A percentile compares a stretch with the other conserved stretches of the same genome.
phyloP scores from a whole-genome alignment of 2,113 vertebrate genomes.

The Pelvicachromis taeniatus region DNA sequence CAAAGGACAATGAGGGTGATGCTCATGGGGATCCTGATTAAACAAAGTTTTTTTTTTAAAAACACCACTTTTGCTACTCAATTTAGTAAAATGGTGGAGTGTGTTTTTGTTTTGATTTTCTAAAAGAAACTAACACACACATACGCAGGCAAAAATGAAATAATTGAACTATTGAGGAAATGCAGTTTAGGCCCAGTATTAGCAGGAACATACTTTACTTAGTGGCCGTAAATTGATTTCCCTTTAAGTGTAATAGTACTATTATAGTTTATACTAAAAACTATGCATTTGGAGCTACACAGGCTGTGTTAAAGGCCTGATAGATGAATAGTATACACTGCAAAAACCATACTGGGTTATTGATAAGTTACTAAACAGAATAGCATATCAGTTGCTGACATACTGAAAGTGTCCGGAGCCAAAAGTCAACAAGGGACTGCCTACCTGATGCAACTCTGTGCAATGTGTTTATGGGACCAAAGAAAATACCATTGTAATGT shows the following conservation, averaged over 20 bases:
- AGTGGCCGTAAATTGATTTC: neutral
- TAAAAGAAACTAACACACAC: neutral
- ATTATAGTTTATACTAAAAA: neutral
- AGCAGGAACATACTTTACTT: neutral
- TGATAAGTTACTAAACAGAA: neutral
- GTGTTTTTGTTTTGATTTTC: neutral
- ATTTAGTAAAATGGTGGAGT: neutral
- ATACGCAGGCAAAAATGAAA: neutral
- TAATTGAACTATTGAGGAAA: neutral
- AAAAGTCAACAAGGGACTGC: neutral
- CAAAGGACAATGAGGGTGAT: neutral
- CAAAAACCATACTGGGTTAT: neutral
- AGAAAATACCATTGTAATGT: neutral
- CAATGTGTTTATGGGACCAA: neutral
- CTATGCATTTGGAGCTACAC: neutral
- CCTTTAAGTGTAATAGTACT: neutral
- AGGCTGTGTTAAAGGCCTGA: neutral
- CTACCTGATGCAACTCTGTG: constrained; percentile 25
- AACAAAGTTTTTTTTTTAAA: neutral
- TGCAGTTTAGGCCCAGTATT: neutral
- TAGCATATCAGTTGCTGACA: neutral
- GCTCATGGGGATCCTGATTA: neutral
- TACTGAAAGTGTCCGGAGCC: neutral
- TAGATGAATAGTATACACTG: neutral
- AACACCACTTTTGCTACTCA: neutral